Evolutionary conservation across 2,888 invertebrate species (phyloP), one percentile per base, ranked within the genome.

Genomic region (Alitta virens): DNA sequence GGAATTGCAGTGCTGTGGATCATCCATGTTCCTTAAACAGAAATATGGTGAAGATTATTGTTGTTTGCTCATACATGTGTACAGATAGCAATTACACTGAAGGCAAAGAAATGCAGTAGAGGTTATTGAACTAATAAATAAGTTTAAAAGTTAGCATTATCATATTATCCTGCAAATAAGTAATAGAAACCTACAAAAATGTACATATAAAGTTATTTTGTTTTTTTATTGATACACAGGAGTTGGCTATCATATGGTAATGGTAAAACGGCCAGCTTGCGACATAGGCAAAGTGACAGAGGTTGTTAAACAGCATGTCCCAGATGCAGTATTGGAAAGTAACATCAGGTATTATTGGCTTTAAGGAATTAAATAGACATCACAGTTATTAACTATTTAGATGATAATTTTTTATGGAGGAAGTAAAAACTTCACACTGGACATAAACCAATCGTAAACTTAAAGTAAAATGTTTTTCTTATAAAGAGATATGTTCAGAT

Each of bases 231-330:
- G 9, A 40, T n/a, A 40, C 33, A 3, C 40, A 63, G 63, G 62
- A 14, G 88, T 89, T 18, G 93, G 93, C 0, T 94, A 94, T 81
- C 89, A 89, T 69, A 84, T 94, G 66, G 89, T 87, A 0, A 81
- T 90, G 63, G 86, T 87, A 1, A 86, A 89, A 74, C 81, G 82
- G 0, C 75, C 81, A 0, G 26, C 18, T 21, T 88, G 88, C 71
- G 78, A 75, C 49, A 71, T 75, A 5, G 50, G 64, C 16, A 59
- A 78, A n/a, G 85, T 89, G 49, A 89, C 89, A 1, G 76, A 82
- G 0, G 75, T 91, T 1, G 83, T 92, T 2, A 82, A 83, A 59
- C 83, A 84, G 56, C 86, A 88, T 69, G 87, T 91, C 71, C 88
- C 90, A 0, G 85, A 85, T 23, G 87, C 89, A 2, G 79, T 83